Percentiles rank a stretch among this genome's conserved stretches.
Evolutionary conservation across 2,113 vertebrate genomes (phyloP).

Genomic region (Hippocampus comes): DNA sequence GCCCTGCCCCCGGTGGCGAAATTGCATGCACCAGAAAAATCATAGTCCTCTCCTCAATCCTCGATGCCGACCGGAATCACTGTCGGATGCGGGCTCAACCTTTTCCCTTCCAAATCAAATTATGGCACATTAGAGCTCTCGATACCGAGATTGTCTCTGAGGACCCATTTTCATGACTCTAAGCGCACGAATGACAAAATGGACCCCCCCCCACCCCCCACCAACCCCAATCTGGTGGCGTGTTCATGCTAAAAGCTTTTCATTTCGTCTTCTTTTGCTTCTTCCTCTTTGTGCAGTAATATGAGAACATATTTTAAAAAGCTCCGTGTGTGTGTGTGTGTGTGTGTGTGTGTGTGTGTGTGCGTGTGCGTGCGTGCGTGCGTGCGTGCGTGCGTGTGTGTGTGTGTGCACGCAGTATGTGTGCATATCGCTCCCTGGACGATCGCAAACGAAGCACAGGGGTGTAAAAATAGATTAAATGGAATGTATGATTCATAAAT

Average conservation of each 20-base stretch:
- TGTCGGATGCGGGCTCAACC: not conserved
- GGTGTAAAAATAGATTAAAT: slow-evolving; percentile 2
- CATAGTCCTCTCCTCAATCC: not conserved
- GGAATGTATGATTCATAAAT: not conserved
- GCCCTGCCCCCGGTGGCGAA: no score
- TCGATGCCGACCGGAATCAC: not conserved
- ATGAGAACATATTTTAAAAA: not conserved
- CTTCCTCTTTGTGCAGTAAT: not conserved
- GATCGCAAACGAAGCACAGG: not conserved
- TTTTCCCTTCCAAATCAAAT: not conserved
- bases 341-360: not conserved
- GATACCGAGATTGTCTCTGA: not conserved
- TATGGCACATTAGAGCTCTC: not conserved
- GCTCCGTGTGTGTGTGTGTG: not conserved
- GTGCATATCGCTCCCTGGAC: not conserved
- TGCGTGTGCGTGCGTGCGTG: not conserved
- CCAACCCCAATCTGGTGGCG: not conserved
- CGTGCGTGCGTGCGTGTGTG: not conserved
- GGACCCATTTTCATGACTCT: not conserved
- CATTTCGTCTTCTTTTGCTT: not conserved
- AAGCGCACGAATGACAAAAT: not conserved
- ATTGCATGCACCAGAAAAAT: no score
- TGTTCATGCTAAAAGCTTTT: slow-evolving; percentile 2
- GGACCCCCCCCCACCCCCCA: not conserved
- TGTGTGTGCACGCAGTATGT: not conserved